Base-by-base conservation (phyloP, 2,888 invertebrate genomes). In the Nephrotoma flavescens region DNA sequence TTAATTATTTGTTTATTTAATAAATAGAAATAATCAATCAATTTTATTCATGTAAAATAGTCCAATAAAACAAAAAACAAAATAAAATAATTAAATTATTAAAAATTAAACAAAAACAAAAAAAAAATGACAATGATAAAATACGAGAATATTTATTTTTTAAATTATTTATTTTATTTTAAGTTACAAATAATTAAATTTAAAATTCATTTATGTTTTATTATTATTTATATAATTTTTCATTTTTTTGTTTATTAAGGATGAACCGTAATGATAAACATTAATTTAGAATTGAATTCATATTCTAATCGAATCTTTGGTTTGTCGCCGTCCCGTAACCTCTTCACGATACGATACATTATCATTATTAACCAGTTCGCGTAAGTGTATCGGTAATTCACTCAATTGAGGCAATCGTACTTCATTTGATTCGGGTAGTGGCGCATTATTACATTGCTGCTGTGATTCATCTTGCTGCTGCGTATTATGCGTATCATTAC, bases 351-450 rank as follows among this genome's bases (percentile, higher is more conserved):
- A 91, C 41, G 89, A 89, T 11, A 89, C 89, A 88, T 92, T 91
- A 87, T 92, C 91, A 86, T 89, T 89, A 87, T 89, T 89, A 0
- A 92, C 90, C 88, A 90, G 90, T 47, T 91, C 90, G 2, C 91
- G 89, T 84, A 92, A 87, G 2, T 90, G 89, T 4, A 89, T 88
- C n/a, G 91, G 90, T 83, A 91, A 88, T 85, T 92, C 91, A 71
- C 91, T 91, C 52, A 91, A 87, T 2, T 89, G 88, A 12, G 90
- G 89, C 1, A 90, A 89, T n/a, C 47, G 41, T 4, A 45, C 42
- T 6, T 87, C 83, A 86, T 87, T 87, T 31, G 31, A 85, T 45
- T 31, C 88, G 0, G 89, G 88, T 45, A 88, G 88, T 6, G 88
- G 87, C n/a, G 86, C 5, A 84, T n/a, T 52, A 84, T 44, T 86